These are phyloP conservation scores for Lumbricus terrestris DNA, from an alignment of 2,888 invertebrate genomes.

Conservation along the genomic window DNA sequence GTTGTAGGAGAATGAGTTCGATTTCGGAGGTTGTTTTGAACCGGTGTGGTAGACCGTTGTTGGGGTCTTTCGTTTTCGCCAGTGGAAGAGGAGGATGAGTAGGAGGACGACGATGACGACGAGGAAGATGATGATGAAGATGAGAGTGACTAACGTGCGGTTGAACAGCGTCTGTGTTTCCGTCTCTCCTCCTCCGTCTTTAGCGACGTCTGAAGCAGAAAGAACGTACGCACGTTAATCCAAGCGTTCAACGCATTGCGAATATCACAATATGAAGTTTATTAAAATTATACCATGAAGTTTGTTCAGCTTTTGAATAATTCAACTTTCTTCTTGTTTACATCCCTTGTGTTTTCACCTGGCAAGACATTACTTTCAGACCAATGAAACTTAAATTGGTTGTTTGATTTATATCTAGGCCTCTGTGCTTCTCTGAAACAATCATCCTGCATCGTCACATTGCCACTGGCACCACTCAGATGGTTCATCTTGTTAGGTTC, in stretches of 20 bases:
- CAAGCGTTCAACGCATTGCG: too few relatives aligned
- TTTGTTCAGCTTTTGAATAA: too few relatives aligned
- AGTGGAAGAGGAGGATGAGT: slow-evolving; percentile 8
- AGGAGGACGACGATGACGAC: slow-evolving; percentile 19
- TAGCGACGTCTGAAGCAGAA: not conserved
- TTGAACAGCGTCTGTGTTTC: not conserved
- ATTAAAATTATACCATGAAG: too few relatives aligned
- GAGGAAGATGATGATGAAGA: slow-evolving; percentile 9
- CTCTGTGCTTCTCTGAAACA: not conserved
- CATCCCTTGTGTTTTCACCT: too few relatives aligned
- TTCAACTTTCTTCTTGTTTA: too few relatives aligned
- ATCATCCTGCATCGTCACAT: too few relatives aligned
- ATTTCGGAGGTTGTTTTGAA: not conserved
- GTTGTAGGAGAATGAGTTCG: not conserved
- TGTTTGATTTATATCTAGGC: too few relatives aligned
- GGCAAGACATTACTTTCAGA: too few relatives aligned
- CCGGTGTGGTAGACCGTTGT: not conserved
- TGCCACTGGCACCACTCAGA: too few relatives aligned
- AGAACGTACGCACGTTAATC: not conserved
- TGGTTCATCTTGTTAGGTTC: too few relatives aligned
- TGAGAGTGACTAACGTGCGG: slow-evolving; percentile 5
- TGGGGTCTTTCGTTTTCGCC: not conserved
- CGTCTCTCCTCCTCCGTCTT: not conserved
- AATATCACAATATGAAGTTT: too few relatives aligned
- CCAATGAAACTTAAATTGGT: too few relatives aligned